phyloP scores from a whole-genome alignment of 2,797 vertebrate species.

The Xyrichtys novacula region DNA sequence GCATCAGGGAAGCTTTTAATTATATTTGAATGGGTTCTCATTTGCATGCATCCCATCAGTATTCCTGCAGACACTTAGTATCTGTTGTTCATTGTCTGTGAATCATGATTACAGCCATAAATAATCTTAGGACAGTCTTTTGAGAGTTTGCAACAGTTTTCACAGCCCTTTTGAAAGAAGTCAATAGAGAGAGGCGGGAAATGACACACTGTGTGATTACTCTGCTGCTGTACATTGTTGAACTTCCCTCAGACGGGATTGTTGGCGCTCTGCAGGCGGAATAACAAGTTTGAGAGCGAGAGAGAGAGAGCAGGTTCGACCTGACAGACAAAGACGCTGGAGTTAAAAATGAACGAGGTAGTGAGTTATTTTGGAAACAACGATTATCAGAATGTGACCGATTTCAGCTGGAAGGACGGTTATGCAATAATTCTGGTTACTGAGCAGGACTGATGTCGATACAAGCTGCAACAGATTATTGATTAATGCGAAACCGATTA shows the following conservation, averaged over 20 bases:
- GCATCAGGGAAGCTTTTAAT: conserved; percentile 36
- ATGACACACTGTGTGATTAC: not conserved
- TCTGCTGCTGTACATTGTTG: conserved; percentile 16
- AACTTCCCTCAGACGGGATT: not conserved
- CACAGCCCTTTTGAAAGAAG: not conserved
- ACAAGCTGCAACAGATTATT: no score
- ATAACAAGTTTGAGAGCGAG: conserved; percentile 38
- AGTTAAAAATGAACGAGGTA: no score
- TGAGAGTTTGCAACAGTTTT: not conserved
- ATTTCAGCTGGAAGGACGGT: no score
- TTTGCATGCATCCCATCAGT: conserved; percentile 34
- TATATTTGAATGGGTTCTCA: conserved; percentile 33
- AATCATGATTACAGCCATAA: conserved; percentile 14
- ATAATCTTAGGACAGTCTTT: conserved; percentile 18
- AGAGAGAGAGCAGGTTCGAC: no score
- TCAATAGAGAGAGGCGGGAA: not conserved
- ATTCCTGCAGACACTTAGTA: conserved; percentile 23
- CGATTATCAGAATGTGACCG: no score
- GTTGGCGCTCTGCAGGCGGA: conserved; percentile 12
- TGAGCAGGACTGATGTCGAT: no score
- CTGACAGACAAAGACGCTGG: no score
- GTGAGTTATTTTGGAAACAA: no score
- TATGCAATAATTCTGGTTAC: no score
- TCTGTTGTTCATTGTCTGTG: conserved; percentile 20
- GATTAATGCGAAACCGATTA: no score